Conservation (phyloP, 2,113 vertebrate genomes). For the Cavia porcellus region DNA sequence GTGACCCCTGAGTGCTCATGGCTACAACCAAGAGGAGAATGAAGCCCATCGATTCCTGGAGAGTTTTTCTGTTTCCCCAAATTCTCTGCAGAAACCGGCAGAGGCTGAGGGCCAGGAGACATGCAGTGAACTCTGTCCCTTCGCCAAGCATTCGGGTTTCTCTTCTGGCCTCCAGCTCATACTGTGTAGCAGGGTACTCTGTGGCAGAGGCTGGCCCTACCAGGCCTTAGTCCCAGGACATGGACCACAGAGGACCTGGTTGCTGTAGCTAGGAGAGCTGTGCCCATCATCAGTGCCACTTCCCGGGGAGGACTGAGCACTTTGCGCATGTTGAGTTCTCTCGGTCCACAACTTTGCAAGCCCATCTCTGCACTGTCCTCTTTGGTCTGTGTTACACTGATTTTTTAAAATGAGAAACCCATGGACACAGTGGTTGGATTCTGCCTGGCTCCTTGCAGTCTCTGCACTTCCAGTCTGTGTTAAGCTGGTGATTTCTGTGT, state of each 20-base stretch:
- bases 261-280: neutral
- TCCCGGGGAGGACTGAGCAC: too few species aligned
- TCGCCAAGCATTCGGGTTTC: neutral
- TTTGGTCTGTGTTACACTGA: neutral
- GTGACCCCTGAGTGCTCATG: neutral
- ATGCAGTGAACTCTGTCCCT: fast-evolving
- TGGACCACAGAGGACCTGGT: too few species aligned
- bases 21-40: neutral
- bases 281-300: fast-evolving
- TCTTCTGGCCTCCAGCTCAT: neutral
- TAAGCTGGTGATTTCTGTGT: fast-evolving
- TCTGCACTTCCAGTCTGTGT: fast-evolving
- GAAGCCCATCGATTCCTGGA: too few species aligned
- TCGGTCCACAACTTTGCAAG: fast-evolving
- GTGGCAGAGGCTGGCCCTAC: neutral
- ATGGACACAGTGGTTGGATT: too few species aligned
- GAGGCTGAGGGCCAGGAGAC: too few species aligned
- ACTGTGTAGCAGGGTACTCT: neutral
- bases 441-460: too few species aligned
- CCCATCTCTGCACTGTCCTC: fast-evolving
- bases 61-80: neutral
- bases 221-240: neutral
- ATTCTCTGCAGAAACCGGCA: neutral
- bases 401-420: neutral
- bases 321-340: fast-evolving